Percentiles rank a stretch among this genome's conserved stretches.
Evolutionary conservation across 1,140 invertebrate species (phyloP).

Genomic region (Drosophila ficusphila): DNA sequence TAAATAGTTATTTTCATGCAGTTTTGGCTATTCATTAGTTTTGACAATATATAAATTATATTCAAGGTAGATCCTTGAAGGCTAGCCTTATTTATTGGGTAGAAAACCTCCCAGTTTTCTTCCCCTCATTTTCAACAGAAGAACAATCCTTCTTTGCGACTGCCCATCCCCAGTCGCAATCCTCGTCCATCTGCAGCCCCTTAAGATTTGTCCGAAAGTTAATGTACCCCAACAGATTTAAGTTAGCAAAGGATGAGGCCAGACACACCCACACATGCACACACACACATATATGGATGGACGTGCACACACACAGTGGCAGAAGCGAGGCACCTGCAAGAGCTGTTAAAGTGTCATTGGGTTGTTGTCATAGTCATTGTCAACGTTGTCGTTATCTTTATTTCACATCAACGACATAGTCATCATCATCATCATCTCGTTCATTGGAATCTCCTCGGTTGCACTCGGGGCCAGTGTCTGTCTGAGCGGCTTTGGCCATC

Average conservation of each 20-base stretch:
- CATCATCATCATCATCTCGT: conserved; percentile 63
- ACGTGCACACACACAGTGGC: conserved; percentile 1
- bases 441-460: conserved; percentile 27
- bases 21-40: no score
- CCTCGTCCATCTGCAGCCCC: not conserved
- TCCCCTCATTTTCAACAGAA: no score
- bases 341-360: conserved; percentile 80
- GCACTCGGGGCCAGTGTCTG: conserved; percentile 21
- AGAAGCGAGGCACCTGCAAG: conserved; percentile 63
- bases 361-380: conserved; percentile 80
- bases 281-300: not conserved
- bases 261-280: not conserved
- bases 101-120: no score
- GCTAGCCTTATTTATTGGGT: no score
- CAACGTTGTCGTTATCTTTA: conserved; percentile 82
- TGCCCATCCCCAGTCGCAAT: not conserved
- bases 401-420: conserved; percentile 81
- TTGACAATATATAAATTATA: no score
- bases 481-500: conserved; percentile 1
- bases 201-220: conserved; percentile 12
- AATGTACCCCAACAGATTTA: conserved; percentile 22
- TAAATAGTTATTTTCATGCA: no score
- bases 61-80: no score
- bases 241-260: conserved; percentile 3
- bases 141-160: not conserved